These are phyloP conservation scores for Silurus meridionalis DNA, from an alignment of 2,113 vertebrate genomes.

Conservation along the genomic window DNA sequence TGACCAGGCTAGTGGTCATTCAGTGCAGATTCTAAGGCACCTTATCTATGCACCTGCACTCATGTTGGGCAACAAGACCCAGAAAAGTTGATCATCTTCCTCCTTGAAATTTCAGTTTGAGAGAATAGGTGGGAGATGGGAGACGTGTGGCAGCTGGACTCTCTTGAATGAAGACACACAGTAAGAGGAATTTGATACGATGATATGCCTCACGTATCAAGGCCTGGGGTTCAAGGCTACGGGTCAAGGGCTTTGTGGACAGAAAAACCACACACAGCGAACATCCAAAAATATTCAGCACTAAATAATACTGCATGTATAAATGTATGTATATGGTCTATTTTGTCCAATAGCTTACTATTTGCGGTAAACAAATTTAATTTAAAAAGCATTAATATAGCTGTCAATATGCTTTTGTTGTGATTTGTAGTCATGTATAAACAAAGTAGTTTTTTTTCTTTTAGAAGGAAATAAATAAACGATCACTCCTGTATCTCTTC, in stretches of 20 bases:
- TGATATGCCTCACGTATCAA: slow-evolving; percentile 48
- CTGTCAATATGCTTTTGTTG: neutral
- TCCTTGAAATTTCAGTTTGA: slow-evolving; percentile 34
- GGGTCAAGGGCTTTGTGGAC: slow-evolving; percentile 60
- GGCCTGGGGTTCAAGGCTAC: slow-evolving; percentile 67
- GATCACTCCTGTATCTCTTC: neutral
- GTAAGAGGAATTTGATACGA: slow-evolving; percentile 43
- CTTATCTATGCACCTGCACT: slow-evolving; percentile 55
- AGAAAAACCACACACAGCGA: slow-evolving; percentile 38
- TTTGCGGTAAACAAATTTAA: neutral
- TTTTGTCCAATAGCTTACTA: neutral
- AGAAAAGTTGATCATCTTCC: slow-evolving; percentile 31
- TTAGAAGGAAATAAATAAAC: neutral
- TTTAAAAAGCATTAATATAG: neutral
- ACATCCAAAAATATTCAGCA: slow-evolving; percentile 4
- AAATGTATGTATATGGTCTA: neutral
- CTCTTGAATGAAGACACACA: slow-evolving; percentile 46
- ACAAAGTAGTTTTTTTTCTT: neutral
- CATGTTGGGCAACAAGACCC: slow-evolving; percentile 37
- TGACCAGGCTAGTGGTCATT: slow-evolving; percentile 20
- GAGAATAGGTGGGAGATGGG: slow-evolving; percentile 23
- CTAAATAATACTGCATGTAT: neutral
- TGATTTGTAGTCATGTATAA: neutral
- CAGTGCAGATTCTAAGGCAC: neutral
- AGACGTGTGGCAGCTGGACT: slow-evolving; percentile 44